These are phyloP conservation scores for Liparis tanakae DNA, from an alignment of 2,797 vertebrate genomes.

Conservation along the genomic window DNA sequence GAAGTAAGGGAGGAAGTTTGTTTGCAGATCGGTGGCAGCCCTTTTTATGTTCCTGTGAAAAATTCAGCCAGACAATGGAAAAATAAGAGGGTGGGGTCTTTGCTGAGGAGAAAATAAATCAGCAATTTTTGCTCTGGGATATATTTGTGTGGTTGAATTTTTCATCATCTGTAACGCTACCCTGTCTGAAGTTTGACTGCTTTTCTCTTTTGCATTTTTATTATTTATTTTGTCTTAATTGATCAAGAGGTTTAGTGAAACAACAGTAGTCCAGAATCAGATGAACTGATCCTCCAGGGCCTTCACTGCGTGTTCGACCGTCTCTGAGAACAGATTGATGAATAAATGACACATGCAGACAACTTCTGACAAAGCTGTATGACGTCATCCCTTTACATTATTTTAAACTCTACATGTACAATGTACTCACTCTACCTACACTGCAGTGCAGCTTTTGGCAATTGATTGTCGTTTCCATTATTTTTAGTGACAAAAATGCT, in stretches of 20 bases:
- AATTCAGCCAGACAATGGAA: conserved; percentile 81
- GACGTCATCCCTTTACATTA: background rate
- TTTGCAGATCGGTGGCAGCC: conserved; percentile 55
- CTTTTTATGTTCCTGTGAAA: conserved; percentile 62
- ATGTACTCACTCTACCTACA: background rate
- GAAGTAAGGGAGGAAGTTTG: conserved; percentile 66
- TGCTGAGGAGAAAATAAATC: background rate
- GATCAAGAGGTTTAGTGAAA: background rate
- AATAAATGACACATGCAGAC: background rate
- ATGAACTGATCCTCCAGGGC: background rate
- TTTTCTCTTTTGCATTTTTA: conserved; percentile 31
- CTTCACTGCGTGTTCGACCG: background rate
- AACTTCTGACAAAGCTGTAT: background rate
- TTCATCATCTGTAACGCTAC: conserved; percentile 49
- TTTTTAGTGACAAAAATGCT: conserved; percentile 12
- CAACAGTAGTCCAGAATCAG: background rate
- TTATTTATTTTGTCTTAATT: conserved; percentile 2
- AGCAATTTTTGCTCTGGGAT: background rate
- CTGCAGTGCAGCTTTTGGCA: background rate
- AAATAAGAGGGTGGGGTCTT: conserved; percentile 40
- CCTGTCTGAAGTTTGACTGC: conserved; percentile 43
- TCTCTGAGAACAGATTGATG: background rate
- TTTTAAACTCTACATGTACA: background rate
- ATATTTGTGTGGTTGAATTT: conserved; percentile 78
- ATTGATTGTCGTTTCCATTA: conserved; percentile 11